phyloP scores from a whole-genome alignment of 2,888 invertebrate species.

The Scaptomyza reducta region DNA sequence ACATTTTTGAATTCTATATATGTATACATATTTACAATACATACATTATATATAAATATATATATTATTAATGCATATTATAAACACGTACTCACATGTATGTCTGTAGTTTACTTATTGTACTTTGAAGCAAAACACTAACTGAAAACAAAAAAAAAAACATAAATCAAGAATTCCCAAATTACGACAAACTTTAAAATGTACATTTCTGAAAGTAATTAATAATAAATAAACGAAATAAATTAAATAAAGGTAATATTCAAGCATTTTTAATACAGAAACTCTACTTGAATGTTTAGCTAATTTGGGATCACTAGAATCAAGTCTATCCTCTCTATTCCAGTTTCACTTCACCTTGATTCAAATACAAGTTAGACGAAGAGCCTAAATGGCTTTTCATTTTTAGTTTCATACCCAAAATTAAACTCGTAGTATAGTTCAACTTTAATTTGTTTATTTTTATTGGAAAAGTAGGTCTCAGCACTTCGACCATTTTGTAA shows the following conservation, averaged over 20 bases:
- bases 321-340: too few species aligned
- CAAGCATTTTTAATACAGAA: background rate
- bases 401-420: constrained; percentile 21
- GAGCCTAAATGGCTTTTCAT: constrained; percentile 5
- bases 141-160: constrained; percentile 13
- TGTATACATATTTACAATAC: constrained; percentile 44
- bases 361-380: background rate
- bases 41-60: constrained; percentile 47
- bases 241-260: constrained; percentile 24
- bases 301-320: too few species aligned
- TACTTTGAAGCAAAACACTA: constrained; percentile 56
- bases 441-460: constrained; percentile 26
- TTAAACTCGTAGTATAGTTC: constrained; percentile 1
- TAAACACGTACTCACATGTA: constrained; percentile 56
- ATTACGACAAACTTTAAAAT: constrained; percentile 40
- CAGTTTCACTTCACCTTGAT: too few species aligned
- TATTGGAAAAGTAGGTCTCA: constrained; percentile 28
- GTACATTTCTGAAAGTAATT: constrained; percentile 64
- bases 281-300: too few species aligned
- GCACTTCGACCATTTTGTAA: constrained; percentile 35
- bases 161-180: constrained; percentile 21
- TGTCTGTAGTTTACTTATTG: constrained; percentile 77
- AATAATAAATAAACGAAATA: constrained; percentile 27
- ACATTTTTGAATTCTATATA: constrained; percentile 77
- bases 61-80: constrained; percentile 61